phyloP scores from a whole-genome alignment of 2,113 vertebrate genomes.

The Egretta garzetta region DNA sequence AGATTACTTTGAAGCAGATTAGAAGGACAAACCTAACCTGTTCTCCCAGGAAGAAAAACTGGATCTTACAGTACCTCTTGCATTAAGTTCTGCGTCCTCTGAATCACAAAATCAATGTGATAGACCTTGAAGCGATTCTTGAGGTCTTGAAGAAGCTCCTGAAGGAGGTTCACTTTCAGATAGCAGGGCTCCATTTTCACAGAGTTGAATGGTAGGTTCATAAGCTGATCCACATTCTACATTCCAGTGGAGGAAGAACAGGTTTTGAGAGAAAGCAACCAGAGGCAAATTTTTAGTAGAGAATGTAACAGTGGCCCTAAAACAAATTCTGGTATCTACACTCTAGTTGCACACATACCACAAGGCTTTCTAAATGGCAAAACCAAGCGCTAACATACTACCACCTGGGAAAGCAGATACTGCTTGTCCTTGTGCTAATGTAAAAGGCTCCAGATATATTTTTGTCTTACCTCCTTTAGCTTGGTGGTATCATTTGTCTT shows the following conservation, averaged over 20 bases:
- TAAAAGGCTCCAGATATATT: background rate
- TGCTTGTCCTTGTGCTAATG: background rate
- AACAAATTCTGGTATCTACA: background rate
- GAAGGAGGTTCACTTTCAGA: conserved; percentile 79
- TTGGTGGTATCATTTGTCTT: conserved; percentile 46
- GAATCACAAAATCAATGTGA: conserved; percentile 78
- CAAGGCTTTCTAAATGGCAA: background rate
- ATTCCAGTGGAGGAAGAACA: background rate
- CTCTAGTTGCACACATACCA: background rate
- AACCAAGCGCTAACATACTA: background rate
- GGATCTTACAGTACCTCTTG: conserved; percentile 82
- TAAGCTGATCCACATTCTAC: conserved; percentile 77
- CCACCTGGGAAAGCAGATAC: background rate
- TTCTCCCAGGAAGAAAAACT: background rate
- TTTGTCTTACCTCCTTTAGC: conserved; percentile 80
- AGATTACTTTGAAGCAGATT: conserved; percentile 11
- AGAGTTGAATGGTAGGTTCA: conserved; percentile 70
- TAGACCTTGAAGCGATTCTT: conserved; percentile 83
- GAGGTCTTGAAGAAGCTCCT: conserved; percentile 82
- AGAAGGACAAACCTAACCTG: conserved; percentile 4
- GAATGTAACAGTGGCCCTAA: background rate
- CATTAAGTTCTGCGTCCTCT: conserved; percentile 90
- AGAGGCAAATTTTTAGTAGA: background rate
- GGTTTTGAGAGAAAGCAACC: background rate
- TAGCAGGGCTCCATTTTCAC: conserved; percentile 86